Evolutionary conservation across 2,888 invertebrate genomes (phyloP).

Genomic region (Spicauda simplicius): DNA sequence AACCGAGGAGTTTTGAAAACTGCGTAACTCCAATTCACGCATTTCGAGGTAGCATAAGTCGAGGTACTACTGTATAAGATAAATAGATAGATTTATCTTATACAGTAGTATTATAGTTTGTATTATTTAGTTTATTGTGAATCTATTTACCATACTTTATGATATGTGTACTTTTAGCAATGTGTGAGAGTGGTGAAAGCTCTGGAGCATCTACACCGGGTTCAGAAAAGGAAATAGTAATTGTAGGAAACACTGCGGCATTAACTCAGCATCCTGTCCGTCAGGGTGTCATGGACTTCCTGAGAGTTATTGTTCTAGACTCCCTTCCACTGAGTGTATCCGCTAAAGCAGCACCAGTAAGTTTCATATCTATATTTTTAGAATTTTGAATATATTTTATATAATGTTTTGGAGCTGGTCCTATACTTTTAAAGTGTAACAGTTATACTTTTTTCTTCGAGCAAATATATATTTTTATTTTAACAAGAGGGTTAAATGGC

Average conservation of each 20-base stretch:
- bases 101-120: too few species aligned
- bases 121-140: background rate
- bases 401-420: background rate
- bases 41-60: too few species aligned
- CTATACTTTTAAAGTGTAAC: background rate
- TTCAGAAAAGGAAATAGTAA: conserved; percentile 83
- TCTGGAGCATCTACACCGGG: conserved; percentile 93
- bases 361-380: conserved; percentile 38
- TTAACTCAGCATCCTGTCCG: conserved; percentile 92
- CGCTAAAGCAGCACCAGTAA: conserved; percentile 89
- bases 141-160: background rate
- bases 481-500: background rate
- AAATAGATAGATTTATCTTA: too few species aligned
- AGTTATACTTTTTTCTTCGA: background rate
- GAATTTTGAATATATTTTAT: background rate
- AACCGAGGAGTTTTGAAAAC: too few species aligned
- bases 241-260: conserved; percentile 71
- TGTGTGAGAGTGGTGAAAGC: conserved; percentile 88
- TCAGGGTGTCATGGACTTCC: conserved; percentile 96
- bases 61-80: too few species aligned
- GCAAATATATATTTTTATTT: background rate
- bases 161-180: conserved; percentile 57
- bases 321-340: conserved; percentile 94
- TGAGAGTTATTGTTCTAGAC: conserved; percentile 96
- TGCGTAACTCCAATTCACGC: too few species aligned